Base-by-base conservation (phyloP, 1,140 invertebrate species). In the Caenorhabditis inopinata region DNA sequence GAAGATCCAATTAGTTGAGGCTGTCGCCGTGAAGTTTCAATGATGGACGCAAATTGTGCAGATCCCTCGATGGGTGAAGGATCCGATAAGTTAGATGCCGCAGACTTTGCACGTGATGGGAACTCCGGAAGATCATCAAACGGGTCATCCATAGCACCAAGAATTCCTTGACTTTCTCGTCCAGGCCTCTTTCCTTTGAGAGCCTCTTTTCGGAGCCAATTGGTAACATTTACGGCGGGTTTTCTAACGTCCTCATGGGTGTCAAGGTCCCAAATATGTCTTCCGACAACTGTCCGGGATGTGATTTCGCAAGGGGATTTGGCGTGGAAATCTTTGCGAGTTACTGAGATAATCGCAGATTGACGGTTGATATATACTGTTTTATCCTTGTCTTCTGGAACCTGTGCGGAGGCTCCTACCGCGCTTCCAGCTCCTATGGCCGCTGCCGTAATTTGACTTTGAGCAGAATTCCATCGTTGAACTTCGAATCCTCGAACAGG, bases 401-500 rank as follows among this genome's bases (percentile, higher is more conserved):
- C 7, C 25, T 3, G 46, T 77, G 35, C 32, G n/a, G n/a, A n/a
- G n/a, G n/a, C n/a, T n/a, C n/a, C n/a, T n/a, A n/a, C n/a, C n/a
- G n/a, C n/a, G n/a, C n/a, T n/a, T n/a, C n/a, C n/a, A n/a, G n/a
- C n/a, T n/a, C n/a, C n/a, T n/a, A n/a, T n/a, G n/a, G n/a, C n/a
- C n/a, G n/a, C n/a, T 75, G n/a, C 46, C 32, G 27, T 48, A 58
- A 0, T 47, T 47, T 18, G 32, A 5, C 14, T 51, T 38, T 82
- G 81, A 14, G 38, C 12, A 21, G 85, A 88, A 79, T 86, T 87
- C 86, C 86, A 87, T 62, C 86, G 81, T 11, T 74, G 35, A 46
- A 87, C 82, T 1, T 83, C 74, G 53, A 87, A 87, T 29, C 84
- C 84, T n/a, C 85, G 85, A 1, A 87, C 62, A 2, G 86, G 86